Evolutionary conservation across 2,888 invertebrate genomes (phyloP).

Genomic region (Orthosia gracilis): DNA sequence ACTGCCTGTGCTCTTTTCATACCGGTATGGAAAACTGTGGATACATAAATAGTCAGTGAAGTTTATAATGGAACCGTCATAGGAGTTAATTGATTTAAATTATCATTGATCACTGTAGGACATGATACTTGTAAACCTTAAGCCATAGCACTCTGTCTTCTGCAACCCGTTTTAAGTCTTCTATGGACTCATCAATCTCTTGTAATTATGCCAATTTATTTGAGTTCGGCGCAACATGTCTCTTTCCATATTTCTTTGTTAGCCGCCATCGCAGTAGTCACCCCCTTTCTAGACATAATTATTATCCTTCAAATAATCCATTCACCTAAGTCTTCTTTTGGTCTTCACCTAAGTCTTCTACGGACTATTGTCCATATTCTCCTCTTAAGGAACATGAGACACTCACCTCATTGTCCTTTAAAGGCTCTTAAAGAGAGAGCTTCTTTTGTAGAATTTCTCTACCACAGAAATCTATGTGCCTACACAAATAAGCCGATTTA

Average conservation of each 20-base stretch:
- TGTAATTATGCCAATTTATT: background rate
- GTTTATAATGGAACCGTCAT: slow-evolving; percentile 29
- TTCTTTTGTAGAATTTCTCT: no score
- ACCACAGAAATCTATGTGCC: no score
- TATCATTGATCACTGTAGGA: slow-evolving; percentile 4
- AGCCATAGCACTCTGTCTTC: background rate
- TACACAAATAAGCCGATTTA: no score
- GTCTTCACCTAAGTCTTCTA: background rate
- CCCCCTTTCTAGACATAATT: background rate
- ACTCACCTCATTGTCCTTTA: background rate
- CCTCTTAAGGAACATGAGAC: background rate
- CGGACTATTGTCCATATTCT: background rate
- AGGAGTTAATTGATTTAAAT: slow-evolving; percentile 37
- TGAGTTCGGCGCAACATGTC: background rate
- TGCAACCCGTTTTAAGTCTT: background rate
- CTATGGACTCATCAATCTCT: background rate
- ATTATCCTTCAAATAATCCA: background rate
- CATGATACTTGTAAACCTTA: background rate
- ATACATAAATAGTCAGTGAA: slow-evolving; percentile 7
- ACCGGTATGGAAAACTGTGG: slow-evolving; percentile 29
- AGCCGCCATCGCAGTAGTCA: no score
- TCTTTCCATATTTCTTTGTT: background rate
- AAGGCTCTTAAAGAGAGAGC: no score
- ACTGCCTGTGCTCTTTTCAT: slow-evolving; percentile 26
- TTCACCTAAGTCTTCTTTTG: no score